Evolutionary conservation across 2,113 vertebrate genomes (phyloP).

Genomic region (Glareola pratincola): DNA sequence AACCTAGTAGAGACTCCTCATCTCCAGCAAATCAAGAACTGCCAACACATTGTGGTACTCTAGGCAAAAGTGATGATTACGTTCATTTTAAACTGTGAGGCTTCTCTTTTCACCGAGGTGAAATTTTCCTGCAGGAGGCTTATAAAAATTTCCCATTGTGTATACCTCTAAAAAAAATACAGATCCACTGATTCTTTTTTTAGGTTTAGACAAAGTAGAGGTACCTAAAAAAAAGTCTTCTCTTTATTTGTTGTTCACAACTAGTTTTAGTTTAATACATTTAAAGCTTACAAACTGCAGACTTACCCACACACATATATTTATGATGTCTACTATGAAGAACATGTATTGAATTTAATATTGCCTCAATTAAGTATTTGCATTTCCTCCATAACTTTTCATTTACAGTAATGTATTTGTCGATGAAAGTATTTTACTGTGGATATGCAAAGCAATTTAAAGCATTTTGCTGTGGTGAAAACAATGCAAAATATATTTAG

Average conservation of each 20-base stretch:
- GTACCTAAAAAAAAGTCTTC: background rate
- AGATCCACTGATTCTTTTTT: background rate
- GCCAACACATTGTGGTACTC: background rate
- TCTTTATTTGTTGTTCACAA: background rate
- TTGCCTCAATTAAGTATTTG: background rate
- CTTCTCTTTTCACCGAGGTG: background rate
- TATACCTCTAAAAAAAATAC: background rate
- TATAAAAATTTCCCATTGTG: background rate
- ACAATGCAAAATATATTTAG: background rate
- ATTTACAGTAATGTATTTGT: background rate
- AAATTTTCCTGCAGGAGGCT: background rate
- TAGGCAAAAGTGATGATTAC: background rate
- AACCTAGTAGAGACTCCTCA: background rate
- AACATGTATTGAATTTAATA: background rate
- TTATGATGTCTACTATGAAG: background rate
- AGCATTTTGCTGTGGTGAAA: background rate
- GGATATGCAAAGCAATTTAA: background rate
- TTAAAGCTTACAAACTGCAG: background rate
- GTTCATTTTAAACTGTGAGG: background rate
- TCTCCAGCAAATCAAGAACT: background rate
- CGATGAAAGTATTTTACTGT: background rate
- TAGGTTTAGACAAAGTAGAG: background rate
- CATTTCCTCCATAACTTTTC: conserved; percentile 4
- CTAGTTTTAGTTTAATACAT: background rate
- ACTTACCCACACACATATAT: background rate